Evolutionary conservation across 1,140 invertebrate genomes (phyloP).

Genomic region (Ceratosolen solmsi): DNA sequence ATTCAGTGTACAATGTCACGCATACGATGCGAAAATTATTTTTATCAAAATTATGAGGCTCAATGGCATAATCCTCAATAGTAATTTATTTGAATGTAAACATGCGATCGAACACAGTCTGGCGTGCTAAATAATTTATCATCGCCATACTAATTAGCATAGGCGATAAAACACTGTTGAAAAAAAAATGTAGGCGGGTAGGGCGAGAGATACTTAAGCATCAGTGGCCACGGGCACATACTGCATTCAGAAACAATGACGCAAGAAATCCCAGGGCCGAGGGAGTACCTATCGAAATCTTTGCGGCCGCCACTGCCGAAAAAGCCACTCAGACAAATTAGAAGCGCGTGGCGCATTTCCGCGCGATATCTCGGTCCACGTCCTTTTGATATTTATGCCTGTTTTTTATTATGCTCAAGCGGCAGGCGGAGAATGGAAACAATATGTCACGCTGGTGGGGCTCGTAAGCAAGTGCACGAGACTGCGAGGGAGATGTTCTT

Average conservation of each 20-base stretch:
- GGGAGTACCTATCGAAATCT: constrained; percentile 38
- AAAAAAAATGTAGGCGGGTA: neutral
- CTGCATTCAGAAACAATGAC: neutral
- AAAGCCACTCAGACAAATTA: constrained; percentile 74
- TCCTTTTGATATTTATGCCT: constrained; percentile 67
- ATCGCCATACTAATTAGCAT: constrained; percentile 44
- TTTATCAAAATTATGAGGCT: too few relatives aligned
- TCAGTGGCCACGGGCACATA: neutral
- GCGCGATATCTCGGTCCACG: constrained; percentile 43
- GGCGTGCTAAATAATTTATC: constrained; percentile 50
- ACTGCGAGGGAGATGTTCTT: constrained; percentile 58
- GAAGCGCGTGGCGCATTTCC: constrained; percentile 50
- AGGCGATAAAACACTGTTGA: neutral
- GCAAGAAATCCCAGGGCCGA: constrained; percentile 12
- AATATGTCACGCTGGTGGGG: constrained; percentile 67
- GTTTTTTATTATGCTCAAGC: constrained; percentile 70
- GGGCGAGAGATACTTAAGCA: neutral
- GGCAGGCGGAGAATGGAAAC: constrained; percentile 68
- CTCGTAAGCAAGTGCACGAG: constrained; percentile 6
- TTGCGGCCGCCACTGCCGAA: constrained; percentile 55
- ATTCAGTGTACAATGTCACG: too few relatives aligned
- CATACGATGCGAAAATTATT: too few relatives aligned
- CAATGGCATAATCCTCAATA: too few relatives aligned
- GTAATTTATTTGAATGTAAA: too few relatives aligned
- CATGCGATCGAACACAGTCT: too few relatives aligned